A percentile compares a stretch with the other conserved stretches of the same genome.
These are phyloP conservation scores for Drosophila algonquin DNA, from an alignment of 2,888 invertebrate genomes.

Conservation along the genomic window DNA sequence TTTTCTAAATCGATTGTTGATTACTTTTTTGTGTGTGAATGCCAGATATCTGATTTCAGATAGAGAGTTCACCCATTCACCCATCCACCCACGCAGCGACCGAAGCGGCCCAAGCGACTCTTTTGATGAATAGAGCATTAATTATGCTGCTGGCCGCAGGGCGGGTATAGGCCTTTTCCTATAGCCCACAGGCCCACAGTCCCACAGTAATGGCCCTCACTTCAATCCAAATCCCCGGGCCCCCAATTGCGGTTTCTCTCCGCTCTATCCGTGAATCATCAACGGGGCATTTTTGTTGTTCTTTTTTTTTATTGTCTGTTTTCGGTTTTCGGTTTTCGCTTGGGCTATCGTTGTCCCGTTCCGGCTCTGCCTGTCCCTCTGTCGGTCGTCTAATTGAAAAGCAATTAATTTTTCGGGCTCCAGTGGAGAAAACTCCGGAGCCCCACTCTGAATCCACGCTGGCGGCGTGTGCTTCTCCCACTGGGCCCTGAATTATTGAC, in stretches of 20 bases:
- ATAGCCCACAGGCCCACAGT: slow-evolving; percentile 1
- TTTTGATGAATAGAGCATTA: slow-evolving; percentile 35
- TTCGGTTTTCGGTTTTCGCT: background rate
- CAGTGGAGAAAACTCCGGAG: slow-evolving; percentile 22
- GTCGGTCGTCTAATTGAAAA: slow-evolving; percentile 69
- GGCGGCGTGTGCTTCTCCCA: slow-evolving; percentile 13
- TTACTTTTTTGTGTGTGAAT: too few species aligned
- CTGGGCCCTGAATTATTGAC: slow-evolving; percentile 64
- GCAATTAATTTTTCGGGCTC: slow-evolving; percentile 67
- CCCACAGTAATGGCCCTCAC: slow-evolving; percentile 10
- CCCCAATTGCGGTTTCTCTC: slow-evolving; percentile 19
- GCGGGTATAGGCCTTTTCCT: slow-evolving; percentile 7
- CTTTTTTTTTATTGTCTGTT: background rate
- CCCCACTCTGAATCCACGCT: background rate
- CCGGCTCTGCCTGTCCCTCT: slow-evolving; percentile 26
- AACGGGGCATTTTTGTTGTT: slow-evolving; percentile 19
- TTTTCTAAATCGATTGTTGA: too few species aligned
- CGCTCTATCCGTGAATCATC: background rate
- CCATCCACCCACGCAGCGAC: background rate
- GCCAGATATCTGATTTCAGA: too few species aligned
- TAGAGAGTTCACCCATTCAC: background rate
- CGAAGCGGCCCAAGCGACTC: slow-evolving; percentile 9
- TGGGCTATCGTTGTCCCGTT: slow-evolving; percentile 2
- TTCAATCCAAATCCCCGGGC: slow-evolving; percentile 25
- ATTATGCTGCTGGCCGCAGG: slow-evolving; percentile 31